These are phyloP conservation scores for Aradus depressus DNA, from an alignment of 2,888 invertebrate genomes.

Conservation along the genomic window DNA sequence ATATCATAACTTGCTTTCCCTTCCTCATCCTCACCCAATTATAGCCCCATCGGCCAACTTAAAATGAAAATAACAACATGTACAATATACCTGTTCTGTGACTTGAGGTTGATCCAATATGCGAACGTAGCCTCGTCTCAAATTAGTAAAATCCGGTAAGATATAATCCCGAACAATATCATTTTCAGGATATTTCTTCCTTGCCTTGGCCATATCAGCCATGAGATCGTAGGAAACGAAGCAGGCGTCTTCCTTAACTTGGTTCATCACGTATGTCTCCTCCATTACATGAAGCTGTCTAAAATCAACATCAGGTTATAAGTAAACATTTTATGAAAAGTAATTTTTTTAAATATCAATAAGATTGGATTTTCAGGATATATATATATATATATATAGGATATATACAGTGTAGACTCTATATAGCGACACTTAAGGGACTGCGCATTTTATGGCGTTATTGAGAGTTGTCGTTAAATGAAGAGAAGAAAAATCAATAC, in stretches of 20 bases:
- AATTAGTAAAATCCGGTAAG: slow-evolving; percentile 86
- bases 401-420: too few relatives aligned
- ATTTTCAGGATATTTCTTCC: slow-evolving; percentile 45
- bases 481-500: neutral
- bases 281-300: slow-evolving; percentile 95
- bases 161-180: slow-evolving; percentile 84
- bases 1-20: too few relatives aligned
- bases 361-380: too few relatives aligned
- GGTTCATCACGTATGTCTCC: slow-evolving; percentile 96
- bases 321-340: neutral
- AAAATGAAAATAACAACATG: neutral
- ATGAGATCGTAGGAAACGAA: slow-evolving; percentile 79
- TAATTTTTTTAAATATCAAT: too few relatives aligned
- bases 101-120: slow-evolving; percentile 38
- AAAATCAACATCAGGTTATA: neutral
- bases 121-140: slow-evolving; percentile 64
- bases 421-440: too few relatives aligned
- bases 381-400: too few relatives aligned
- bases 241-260: slow-evolving; percentile 95
- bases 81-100: slow-evolving; percentile 27
- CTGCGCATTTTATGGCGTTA: too few relatives aligned
- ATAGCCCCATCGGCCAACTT: neutral
- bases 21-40: too few relatives aligned
- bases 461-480: too few relatives aligned
- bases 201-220: slow-evolving; percentile 62